These are phyloP conservation scores for Desmodus rotundus DNA, from an alignment of 2,113 vertebrate genomes.

Conservation along the genomic window DNA sequence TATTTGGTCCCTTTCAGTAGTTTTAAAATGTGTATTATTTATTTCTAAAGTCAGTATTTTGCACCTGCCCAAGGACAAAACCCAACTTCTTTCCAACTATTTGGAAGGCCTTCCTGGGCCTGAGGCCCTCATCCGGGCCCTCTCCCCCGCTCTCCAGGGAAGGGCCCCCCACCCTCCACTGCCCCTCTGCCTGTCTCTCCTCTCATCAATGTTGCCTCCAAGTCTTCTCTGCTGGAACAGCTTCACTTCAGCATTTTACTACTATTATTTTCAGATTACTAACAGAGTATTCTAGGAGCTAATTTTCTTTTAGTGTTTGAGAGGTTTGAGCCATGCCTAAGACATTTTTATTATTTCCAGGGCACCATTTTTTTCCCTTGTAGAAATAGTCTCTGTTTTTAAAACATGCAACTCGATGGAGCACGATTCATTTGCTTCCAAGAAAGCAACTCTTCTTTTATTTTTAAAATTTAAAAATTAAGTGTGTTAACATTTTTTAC, in stretches of 20 bases:
- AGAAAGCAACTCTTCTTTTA: conserved; percentile 19
- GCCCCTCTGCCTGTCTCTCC: fast-evolving
- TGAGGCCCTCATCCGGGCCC: too few relatives aligned
- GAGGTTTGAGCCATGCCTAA: not conserved
- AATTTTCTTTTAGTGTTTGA: not conserved
- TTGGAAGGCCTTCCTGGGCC: not conserved
- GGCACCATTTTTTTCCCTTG: not conserved
- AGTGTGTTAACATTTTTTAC: not conserved
- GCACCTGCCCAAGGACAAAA: not conserved
- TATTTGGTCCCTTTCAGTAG: not conserved
- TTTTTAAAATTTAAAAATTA: not conserved
- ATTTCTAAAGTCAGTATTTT: not conserved
- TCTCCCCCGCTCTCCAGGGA: not conserved
- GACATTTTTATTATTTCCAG: not conserved
- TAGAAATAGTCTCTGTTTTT: not conserved
- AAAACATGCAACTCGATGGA: not conserved
- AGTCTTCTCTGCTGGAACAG: not conserved
- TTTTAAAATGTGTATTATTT: not conserved
- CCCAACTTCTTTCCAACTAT: not conserved
- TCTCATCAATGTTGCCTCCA: not conserved
- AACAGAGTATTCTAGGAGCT: not conserved
- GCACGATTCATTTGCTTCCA: not conserved
- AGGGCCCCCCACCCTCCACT: fast-evolving
- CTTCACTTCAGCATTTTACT: not conserved
- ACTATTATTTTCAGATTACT: not conserved